phyloP scores from a whole-genome alignment of 2,113 vertebrate species.

The Patagioenas fasciata region DNA sequence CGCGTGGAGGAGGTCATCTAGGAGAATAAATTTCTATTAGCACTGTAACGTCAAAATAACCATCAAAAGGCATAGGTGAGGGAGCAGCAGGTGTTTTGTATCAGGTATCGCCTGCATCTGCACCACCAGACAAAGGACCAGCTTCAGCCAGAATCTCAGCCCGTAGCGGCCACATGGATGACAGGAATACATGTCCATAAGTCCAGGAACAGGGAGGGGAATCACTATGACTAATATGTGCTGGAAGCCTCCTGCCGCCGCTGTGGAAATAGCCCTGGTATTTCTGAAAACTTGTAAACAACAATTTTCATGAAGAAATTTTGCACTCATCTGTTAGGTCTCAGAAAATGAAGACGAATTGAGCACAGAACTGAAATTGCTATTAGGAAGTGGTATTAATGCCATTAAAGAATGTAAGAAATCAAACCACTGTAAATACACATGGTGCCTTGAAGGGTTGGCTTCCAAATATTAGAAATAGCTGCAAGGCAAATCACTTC shows the following conservation, averaged over 20 bases:
- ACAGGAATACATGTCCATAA: not conserved
- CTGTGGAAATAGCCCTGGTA: not conserved
- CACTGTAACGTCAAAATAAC: not conserved
- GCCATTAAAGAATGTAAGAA: not conserved
- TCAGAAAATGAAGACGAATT: not conserved
- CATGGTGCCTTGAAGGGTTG: not conserved
- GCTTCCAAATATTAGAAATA: not conserved
- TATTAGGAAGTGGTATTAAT: not conserved
- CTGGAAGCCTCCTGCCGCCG: not conserved
- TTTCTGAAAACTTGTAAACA: not conserved
- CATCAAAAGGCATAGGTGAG: not conserved
- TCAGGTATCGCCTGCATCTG: not conserved
- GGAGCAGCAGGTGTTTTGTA: not conserved
- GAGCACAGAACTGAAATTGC: not conserved
- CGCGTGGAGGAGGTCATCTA: not conserved
- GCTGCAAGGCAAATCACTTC: not conserved
- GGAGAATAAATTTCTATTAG: not conserved
- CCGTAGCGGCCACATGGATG: fast-evolving
- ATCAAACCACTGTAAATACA: not conserved
- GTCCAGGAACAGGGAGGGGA: fast-evolving
- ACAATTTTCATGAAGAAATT: not conserved
- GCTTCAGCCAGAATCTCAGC: not conserved
- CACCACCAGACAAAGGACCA: not conserved
- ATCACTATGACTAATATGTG: not conserved
- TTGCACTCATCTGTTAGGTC: not conserved